Evolutionary conservation across 2,797 vertebrate species (phyloP).

Genomic region (Tapera naevia): DNA sequence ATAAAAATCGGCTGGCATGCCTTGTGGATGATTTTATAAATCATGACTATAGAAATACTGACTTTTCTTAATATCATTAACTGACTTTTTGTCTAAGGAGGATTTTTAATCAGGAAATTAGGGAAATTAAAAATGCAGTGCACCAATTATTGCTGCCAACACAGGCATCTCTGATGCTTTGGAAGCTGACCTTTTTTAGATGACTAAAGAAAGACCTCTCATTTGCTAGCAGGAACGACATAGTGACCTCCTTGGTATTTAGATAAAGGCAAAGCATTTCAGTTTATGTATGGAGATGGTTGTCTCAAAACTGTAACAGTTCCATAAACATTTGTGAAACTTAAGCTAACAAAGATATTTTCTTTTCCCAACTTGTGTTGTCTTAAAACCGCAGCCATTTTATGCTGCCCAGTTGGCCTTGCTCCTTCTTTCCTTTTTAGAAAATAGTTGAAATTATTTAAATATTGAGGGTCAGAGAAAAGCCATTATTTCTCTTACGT

Average conservation of each 20-base stretch:
- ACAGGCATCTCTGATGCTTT: neutral
- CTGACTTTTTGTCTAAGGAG: slow-evolving; percentile 28
- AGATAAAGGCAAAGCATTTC: slow-evolving; percentile 28
- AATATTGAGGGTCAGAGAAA: neutral
- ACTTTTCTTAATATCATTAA: slow-evolving; percentile 2
- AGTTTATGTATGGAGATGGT: neutral
- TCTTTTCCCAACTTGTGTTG: neutral
- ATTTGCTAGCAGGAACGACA: neutral
- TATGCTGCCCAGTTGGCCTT: neutral
- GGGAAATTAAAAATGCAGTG: slow-evolving; percentile 36
- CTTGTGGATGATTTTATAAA: slow-evolving; percentile 25
- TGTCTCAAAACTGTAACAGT: neutral
- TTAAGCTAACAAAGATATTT: slow-evolving; percentile 4
- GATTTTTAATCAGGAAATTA: slow-evolving; percentile 38
- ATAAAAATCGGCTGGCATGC: slow-evolving; percentile 28
- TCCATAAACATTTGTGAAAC: slow-evolving; percentile 2
- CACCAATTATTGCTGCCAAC: neutral
- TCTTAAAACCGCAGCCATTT: neutral
- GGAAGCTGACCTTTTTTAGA: slow-evolving; percentile 17
- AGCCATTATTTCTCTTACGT: neutral
- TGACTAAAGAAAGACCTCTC: neutral
- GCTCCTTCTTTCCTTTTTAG: neutral
- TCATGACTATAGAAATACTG: neutral
- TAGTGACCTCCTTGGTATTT: slow-evolving; percentile 37
- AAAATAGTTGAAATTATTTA: slow-evolving; percentile 10